Percentiles rank a stretch among this genome's conserved stretches.
Evolutionary conservation across 2,113 vertebrate species (phyloP).

Genomic region (Nansenia antarctica): DNA sequence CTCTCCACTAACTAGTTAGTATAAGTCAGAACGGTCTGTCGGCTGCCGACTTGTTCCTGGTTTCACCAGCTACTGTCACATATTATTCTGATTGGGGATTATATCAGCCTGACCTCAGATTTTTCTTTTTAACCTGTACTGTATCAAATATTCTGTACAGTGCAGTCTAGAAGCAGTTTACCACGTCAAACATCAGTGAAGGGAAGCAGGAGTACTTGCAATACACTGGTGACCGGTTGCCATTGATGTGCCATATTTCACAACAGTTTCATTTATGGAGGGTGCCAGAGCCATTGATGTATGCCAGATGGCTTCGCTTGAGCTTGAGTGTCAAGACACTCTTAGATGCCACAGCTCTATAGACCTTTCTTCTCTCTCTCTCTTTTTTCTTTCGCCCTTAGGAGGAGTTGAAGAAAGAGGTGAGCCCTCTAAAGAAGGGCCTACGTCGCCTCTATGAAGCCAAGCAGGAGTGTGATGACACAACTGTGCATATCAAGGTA

Average conservation of each 20-base stretch:
- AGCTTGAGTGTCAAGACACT: slow-evolving; percentile 4
- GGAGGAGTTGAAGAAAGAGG: slow-evolving; percentile 67
- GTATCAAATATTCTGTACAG: too few relatives aligned
- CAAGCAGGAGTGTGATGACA: slow-evolving; percentile 79
- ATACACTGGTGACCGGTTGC: too few relatives aligned
- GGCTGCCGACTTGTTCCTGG: too few relatives aligned
- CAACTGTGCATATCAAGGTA: slow-evolving; percentile 79
- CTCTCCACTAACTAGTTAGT: too few relatives aligned
- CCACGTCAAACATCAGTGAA: not conserved
- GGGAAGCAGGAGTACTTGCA: not conserved
- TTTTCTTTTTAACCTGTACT: too few relatives aligned
- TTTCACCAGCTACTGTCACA: too few relatives aligned
- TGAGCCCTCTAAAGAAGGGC: slow-evolving; percentile 72
- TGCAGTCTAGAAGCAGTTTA: not conserved
- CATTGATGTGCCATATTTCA: not conserved
- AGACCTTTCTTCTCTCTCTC: not conserved
- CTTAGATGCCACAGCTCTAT: not conserved
- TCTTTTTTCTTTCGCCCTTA: slow-evolving; percentile 16
- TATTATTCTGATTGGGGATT: not conserved
- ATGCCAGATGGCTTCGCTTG: not conserved
- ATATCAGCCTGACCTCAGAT: too few relatives aligned
- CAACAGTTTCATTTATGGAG: not conserved
- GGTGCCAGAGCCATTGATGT: slow-evolving; percentile 3
- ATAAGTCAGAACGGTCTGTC: too few relatives aligned
- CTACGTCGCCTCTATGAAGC: slow-evolving; percentile 74